Evolutionary conservation across 2,113 vertebrate species (phyloP).

Genomic region (Notothenia rossii): DNA sequence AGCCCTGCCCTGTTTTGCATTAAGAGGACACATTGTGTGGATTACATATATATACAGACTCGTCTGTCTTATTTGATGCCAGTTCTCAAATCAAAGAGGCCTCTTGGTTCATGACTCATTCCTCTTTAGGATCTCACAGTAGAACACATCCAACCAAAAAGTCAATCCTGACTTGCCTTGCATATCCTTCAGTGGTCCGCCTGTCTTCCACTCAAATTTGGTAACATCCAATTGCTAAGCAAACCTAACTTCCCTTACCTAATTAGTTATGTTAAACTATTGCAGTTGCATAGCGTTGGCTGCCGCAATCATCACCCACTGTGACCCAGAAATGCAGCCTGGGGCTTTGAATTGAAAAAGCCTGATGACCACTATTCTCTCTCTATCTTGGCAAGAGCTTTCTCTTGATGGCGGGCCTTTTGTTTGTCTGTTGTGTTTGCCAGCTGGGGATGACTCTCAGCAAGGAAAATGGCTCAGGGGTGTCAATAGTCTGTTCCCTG

Average conservation of each 20-base stretch:
- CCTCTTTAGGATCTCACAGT: not conserved
- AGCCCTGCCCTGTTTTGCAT: slow-evolving; percentile 18
- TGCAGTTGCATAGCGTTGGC: not conserved
- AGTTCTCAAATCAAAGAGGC: slow-evolving; percentile 1
- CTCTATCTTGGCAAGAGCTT: slow-evolving; percentile 36
- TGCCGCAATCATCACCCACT: slow-evolving; percentile 30
- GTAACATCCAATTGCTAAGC: slow-evolving; percentile 36
- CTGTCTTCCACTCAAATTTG: slow-evolving; percentile 50
- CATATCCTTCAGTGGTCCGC: slow-evolving; percentile 11
- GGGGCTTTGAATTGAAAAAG: slow-evolving; percentile 69
- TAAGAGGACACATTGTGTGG: not conserved
- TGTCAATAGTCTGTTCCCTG: slow-evolving; percentile 70
- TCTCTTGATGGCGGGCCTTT: slow-evolving; percentile 70
- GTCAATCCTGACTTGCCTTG: not conserved
- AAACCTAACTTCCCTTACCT: slow-evolving; percentile 24
- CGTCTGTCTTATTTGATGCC: not conserved
- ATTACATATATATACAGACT: slow-evolving; percentile 24
- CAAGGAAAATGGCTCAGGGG: slow-evolving; percentile 66
- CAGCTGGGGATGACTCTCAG: slow-evolving; percentile 67
- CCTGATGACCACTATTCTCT: slow-evolving; percentile 49
- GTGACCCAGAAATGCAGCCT: slow-evolving; percentile 42
- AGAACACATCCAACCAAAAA: not conserved
- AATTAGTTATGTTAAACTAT: slow-evolving; percentile 38
- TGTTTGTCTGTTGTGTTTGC: slow-evolving; percentile 75
- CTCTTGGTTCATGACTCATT: not conserved